Evolutionary conservation across 2,113 vertebrate genomes (phyloP), one percentile per base, ranked within the genome.

Genomic region (Balaeniceps rex): DNA sequence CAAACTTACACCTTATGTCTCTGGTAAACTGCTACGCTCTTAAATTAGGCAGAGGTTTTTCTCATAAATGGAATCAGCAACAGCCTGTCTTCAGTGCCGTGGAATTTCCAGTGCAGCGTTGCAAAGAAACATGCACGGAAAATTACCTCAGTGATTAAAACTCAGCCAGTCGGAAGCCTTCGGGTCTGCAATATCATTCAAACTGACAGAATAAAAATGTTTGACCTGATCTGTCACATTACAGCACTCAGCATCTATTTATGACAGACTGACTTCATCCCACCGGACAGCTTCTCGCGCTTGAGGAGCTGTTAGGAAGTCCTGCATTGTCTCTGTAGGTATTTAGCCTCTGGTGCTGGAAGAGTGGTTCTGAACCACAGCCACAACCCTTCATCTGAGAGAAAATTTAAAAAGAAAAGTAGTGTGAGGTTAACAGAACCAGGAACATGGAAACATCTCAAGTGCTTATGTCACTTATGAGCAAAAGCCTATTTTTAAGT

Each of bases 171-270:
- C 0, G 1, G 66, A 96, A 96, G 77, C 61, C 76, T 95, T 46
- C 2, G 1, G 87, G 65, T 58, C 75, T 71, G 54, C 38, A 71
- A 33, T 66, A 78, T 92, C 93, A 97, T 85, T 92, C 75, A 90
- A 94, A 95, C 46, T 95, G 95, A 97, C 94, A 93, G 93, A 83
- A 96, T 85, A 75, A 92, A 96, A 97, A 93, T 95, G 85, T 97
- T 97, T 96, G 97, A 97, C 95, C 89, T 95, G 91, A 81, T 97
- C 89, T 97, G 97, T 93, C 97, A 93, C 76, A 94, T 96, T 94
- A 75, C 60, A 93, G 68, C 71, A 70, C 65, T 93, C 63, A 44
- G 21, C 25, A 65, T 83, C 79, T 77, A 72, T 95, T 96, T 93
- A 81, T 90, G 74, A 90, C 69, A 66, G 52, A 60, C 82, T 96